Base-by-base conservation (phyloP, 2,888 invertebrate species). In the Nineta flava region DNA sequence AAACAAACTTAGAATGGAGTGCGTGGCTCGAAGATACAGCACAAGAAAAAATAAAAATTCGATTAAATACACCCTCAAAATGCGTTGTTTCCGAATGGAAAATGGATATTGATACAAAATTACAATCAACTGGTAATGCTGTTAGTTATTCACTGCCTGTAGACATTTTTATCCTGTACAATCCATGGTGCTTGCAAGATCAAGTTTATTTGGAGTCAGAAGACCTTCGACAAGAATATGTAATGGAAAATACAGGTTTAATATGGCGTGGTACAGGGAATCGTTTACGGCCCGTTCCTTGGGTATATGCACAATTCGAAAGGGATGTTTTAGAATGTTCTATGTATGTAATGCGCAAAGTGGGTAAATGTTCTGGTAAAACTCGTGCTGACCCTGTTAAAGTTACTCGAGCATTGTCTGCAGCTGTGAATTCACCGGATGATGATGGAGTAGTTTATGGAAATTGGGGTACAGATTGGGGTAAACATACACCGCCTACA, bases 261-360 rank as follows among this genome's bases (percentile, higher is more conserved):
- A 90, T 95, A 62, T 95, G 87, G 79, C 75, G 92, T 57, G 95
- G 95, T 38, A 88, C 87, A 3, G 80, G 87, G 62, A 90, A 87
- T 59, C 74, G 84, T 26, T 75, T 90, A 59, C 77, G 86, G 53
- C 90, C 92, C 0, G 78, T 85, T 2, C 81, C 88, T 5, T 95
- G 95, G 95, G 87, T 90, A 61, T 87, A 86, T 59, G 87, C 88
- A 2, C 95, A 94, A 65, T 92, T 87, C 60, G 88, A 91, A 57
- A 79, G 79, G 38, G 77, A 88, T 59, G 76, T 91, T 50, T 69
- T 93, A 43, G 87, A 90, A 50, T 87, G 87, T 60, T 75, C 85
- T 2, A 67, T 91, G 13, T 79, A 83, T 61, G 67, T 91, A 55
- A 74, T 90, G 61, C 77, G 73, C 51, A 76, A 78, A 48, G 75